phyloP scores from a whole-genome alignment of 2,888 invertebrate genomes.

The Margaritifera margaritifera region DNA sequence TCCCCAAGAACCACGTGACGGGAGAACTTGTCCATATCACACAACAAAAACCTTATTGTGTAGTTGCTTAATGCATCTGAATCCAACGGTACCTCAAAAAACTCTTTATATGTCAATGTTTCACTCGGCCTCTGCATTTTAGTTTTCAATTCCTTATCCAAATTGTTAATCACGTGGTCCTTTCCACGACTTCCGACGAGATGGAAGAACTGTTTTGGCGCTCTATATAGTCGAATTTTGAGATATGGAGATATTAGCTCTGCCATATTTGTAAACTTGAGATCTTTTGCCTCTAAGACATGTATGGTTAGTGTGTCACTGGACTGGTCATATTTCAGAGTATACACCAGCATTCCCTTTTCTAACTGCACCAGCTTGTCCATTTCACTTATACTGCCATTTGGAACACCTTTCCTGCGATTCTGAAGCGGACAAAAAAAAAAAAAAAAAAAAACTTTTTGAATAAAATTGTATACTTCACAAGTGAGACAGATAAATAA shows the following conservation, averaged over 20 bases:
- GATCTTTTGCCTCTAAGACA: constrained; percentile 47
- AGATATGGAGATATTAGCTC: constrained; percentile 55
- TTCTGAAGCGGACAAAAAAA: not conserved
- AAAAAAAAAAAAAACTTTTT: not conserved
- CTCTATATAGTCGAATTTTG: constrained; percentile 53
- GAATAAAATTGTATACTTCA: not conserved
- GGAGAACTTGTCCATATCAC: constrained; percentile 61
- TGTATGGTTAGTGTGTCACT: constrained; percentile 46
- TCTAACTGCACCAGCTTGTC: constrained; percentile 9
- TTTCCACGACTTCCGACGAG: constrained; percentile 34
- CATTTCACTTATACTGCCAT: constrained; percentile 7
- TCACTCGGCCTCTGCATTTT: constrained; percentile 54
- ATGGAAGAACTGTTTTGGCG: constrained; percentile 58
- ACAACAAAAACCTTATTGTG: constrained; percentile 52
- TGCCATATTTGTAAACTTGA: constrained; percentile 38
- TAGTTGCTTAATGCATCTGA: constrained; percentile 38
- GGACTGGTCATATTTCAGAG: constrained; percentile 44
- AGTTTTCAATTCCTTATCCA: constrained; percentile 60
- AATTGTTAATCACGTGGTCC: constrained; percentile 50
- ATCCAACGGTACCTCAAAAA: constrained; percentile 43
- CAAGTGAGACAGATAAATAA: no score
- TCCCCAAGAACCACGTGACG: constrained; percentile 59
- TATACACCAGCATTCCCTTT: constrained; percentile 44
- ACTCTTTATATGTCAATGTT: constrained; percentile 54
- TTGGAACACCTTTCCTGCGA: constrained; percentile 5